Evolutionary conservation across 2,113 vertebrate species (phyloP), one percentile per base, ranked within the genome.

Genomic region (Catagonus wagneri): DNA sequence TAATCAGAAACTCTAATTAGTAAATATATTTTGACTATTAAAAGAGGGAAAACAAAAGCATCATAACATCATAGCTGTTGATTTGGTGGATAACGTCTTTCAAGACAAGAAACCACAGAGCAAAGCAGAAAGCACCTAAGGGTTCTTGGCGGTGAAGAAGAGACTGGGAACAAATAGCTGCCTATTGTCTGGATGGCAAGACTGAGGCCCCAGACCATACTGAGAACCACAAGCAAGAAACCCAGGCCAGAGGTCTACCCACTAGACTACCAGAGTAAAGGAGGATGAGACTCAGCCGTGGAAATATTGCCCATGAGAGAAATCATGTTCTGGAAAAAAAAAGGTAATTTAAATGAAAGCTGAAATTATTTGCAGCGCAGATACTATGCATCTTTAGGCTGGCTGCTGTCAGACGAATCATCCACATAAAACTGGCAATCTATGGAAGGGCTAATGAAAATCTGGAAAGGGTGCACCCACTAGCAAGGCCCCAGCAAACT

Each of bases 381-480:
- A 90, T n/a, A 78, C 61, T 0, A 3, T 25, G 80, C 72, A 54
- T 90, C 94, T 95, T 72, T 84, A 68, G 83, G 71, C 79, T 95
- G 78, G 1, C 60, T 74, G 34, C 44, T 93, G 83, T 90, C 80
- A 78, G 79, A 78, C 0, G 11, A 90, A 56, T 95, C 89, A 90
- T 56, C 69, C 76, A 20, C 14, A 54, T 36, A 88, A 92, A 22
- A 75, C 76, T 29, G 52, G 84, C 76, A 83, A 34, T 90, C 94
- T 89, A 91, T 17, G 7, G 83, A 68, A 94, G 75, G 75, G 60
- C 87, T 96, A 93, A 94, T 97, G 96, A 95, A 97, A 97, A 96
- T 90, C 17, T 81, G 92, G 79, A 78, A 74, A 94, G 71, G 54
- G n/a, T 54, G 83, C 83, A 90, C 61, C 54, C 68, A 79, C 93